These are phyloP conservation scores for Protodeltote pygarga DNA, from an alignment of 2,888 invertebrate species.

Conservation along the genomic window DNA sequence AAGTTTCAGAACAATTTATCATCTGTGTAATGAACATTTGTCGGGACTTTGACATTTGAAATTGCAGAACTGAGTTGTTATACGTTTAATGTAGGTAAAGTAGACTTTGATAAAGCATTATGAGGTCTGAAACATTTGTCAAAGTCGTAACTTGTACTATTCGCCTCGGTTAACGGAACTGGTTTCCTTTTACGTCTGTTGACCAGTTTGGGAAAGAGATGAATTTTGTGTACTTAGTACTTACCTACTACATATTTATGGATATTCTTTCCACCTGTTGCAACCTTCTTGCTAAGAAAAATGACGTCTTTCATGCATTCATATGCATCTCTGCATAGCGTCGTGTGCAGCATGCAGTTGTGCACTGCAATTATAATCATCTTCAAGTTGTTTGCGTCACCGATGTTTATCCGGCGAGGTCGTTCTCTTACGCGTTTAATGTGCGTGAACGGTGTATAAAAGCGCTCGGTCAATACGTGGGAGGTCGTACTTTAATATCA, in stretches of 20 bases:
- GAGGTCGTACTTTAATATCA: slow-evolving; percentile 20
- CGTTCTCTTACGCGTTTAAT: slow-evolving; percentile 45
- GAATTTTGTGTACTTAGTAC: slow-evolving; percentile 17
- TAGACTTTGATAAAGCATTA: slow-evolving; percentile 10
- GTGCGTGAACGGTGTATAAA: slow-evolving; percentile 44
- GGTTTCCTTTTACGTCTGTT: slow-evolving; percentile 17
- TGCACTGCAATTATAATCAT: slow-evolving; percentile 55
- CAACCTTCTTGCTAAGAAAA: slow-evolving; percentile 43
- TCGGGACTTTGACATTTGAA: slow-evolving; percentile 25
- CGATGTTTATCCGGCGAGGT: slow-evolving; percentile 50
- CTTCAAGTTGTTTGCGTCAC: slow-evolving; percentile 56
- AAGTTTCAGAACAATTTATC: slow-evolving; percentile 33
- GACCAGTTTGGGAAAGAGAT: slow-evolving; percentile 9
- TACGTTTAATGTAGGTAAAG: slow-evolving; percentile 9
- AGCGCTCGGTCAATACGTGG: slow-evolving; percentile 28
- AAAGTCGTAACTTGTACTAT: background rate
- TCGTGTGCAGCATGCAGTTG: slow-evolving; percentile 47
- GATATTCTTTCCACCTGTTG: slow-evolving; percentile 45
- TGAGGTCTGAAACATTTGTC: slow-evolving; percentile 5
- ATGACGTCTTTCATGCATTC: slow-evolving; percentile 33
- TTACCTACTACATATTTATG: no score
- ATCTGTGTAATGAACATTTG: slow-evolving; percentile 31
- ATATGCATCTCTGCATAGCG: slow-evolving; percentile 25
- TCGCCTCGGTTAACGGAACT: slow-evolving; percentile 2
- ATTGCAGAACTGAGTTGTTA: slow-evolving; percentile 13